phyloP scores from a whole-genome alignment of 1,140 invertebrate species.

The Penaeus indicus region DNA sequence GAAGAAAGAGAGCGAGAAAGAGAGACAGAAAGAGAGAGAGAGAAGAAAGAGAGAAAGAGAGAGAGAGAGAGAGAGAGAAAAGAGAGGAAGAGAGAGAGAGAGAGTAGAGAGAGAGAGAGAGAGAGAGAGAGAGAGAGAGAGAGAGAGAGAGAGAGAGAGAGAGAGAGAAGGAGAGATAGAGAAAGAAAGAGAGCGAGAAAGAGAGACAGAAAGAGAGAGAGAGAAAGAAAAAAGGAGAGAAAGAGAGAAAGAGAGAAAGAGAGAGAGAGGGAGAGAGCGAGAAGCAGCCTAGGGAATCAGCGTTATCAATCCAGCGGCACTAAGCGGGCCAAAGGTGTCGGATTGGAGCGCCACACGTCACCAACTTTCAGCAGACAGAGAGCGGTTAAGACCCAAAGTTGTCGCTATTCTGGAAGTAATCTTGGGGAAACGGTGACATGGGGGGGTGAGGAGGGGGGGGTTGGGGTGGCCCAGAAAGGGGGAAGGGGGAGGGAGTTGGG shows the following conservation, averaged over 20 bases:
- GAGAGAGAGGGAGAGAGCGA: too few species aligned
- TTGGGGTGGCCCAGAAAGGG: neutral
- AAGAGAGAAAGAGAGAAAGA: too few species aligned
- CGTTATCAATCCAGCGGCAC: too few species aligned
- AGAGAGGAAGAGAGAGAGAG: neutral
- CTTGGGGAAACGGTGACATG: too few species aligned
- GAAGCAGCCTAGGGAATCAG: too few species aligned
- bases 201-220: neutral
- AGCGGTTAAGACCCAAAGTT: too few species aligned
- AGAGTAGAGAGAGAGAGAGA: too few species aligned
- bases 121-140: neutral
- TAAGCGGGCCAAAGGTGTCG: too few species aligned
- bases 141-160: neutral
- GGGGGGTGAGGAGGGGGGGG: neutral
- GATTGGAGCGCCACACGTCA: too few species aligned
- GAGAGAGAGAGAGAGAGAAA: neutral
- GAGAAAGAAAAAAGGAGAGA: too few species aligned
- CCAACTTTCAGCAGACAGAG: too few species aligned
- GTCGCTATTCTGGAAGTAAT: too few species aligned
- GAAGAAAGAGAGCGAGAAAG: neutral
- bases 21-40: constrained; percentile 19
- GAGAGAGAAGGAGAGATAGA: neutral
- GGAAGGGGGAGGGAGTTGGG: neutral
- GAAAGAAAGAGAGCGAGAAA: neutral
- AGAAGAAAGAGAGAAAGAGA: neutral